Evolutionary conservation across 2,113 vertebrate species (phyloP), one percentile per base, ranked within the genome.

Genomic region (Onychorhynchus coronatus): DNA sequence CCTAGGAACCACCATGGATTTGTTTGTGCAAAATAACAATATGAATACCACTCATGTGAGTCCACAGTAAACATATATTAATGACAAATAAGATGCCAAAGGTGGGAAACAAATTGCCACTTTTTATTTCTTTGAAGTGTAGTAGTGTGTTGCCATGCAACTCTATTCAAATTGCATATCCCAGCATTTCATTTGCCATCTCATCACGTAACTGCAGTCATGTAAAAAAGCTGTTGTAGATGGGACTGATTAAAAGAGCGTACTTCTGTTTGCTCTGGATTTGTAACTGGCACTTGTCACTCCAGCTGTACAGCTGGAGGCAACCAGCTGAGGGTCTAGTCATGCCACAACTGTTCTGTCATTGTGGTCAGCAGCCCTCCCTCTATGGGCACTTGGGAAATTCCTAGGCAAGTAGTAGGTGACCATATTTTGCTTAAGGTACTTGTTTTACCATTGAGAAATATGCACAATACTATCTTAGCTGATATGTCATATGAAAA

Each of bases 321-420:
- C 46, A 66, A 37, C 37, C 47, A 25, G 59, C 33, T 63, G 61
- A 70, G 31, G 22, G 18, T 44, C 18, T 33, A 4, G 28, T 66
- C 39, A 16, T 5, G 19, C 11, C 1, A 2, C 4, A 5, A 13
- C 52, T 55, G 9, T 74, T 2, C 2, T 58, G 39, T 25, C 12
- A 2, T 28, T 44, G 6, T 0, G 1, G 35, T 35, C 61, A 88
- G 74, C 56, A 63, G 56, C n/a, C 12, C 30, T 61, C 3, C 11
- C 46, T 59, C 2, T 3, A 14, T 41, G 74, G 42, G 27, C 12
- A 14, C 42, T 12, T 18, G 20, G 27, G 42, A 23, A 30, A 20
- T 50, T 85, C 11, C 4, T 28, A 20, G 42, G 33, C 73, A 72
- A 9, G 6, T 11, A 24, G 9, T 8, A 19, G 77, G 47, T 62